phyloP scores from a whole-genome alignment of 1,140 invertebrate species.

The Thaumetopoea pityocampa region DNA sequence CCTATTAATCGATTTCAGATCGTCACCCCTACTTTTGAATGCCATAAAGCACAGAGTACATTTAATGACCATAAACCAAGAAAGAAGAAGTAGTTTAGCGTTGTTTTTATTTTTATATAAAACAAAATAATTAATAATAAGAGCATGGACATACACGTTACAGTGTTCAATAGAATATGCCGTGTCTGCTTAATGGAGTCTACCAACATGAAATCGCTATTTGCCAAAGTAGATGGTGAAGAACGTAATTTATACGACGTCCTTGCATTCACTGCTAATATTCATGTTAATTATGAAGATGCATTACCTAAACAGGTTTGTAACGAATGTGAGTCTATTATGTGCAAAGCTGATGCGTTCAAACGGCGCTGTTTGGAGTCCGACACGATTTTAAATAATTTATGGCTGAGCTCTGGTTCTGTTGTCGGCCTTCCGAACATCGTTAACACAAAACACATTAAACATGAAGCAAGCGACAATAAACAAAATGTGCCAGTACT shows the following conservation, averaged over 20 bases:
- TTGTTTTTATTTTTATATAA: too few relatives aligned
- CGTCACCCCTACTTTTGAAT: too few relatives aligned
- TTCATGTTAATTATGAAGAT: slow-evolving; percentile 37
- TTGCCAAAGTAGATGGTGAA: slow-evolving; percentile 33
- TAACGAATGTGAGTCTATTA: slow-evolving; percentile 33
- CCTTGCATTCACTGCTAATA: slow-evolving; percentile 35
- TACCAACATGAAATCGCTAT: slow-evolving; percentile 34
- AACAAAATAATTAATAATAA: too few relatives aligned
- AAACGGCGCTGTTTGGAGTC: slow-evolving; percentile 45
- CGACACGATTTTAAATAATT: slow-evolving; percentile 36
- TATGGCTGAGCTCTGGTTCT: slow-evolving; percentile 9
- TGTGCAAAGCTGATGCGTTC: slow-evolving; percentile 46
- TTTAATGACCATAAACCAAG: too few relatives aligned
- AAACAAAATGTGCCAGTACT: slow-evolving; percentile 1
- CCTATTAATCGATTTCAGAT: too few relatives aligned
- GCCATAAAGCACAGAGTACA: too few relatives aligned
- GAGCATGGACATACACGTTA: slow-evolving; percentile 19
- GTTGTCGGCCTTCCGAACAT: slow-evolving; percentile 7
- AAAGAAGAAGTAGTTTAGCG: too few relatives aligned
- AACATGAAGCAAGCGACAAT: slow-evolving; percentile 4
- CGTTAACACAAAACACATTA: slow-evolving; percentile 12
- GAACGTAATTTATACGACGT: slow-evolving; percentile 39
- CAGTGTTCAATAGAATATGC: slow-evolving; percentile 32
- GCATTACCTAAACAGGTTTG: slow-evolving; percentile 48
- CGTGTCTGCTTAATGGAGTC: slow-evolving; percentile 41